Conservation (phyloP, 2,888 invertebrate species). For the Parnassius apollo region DNA sequence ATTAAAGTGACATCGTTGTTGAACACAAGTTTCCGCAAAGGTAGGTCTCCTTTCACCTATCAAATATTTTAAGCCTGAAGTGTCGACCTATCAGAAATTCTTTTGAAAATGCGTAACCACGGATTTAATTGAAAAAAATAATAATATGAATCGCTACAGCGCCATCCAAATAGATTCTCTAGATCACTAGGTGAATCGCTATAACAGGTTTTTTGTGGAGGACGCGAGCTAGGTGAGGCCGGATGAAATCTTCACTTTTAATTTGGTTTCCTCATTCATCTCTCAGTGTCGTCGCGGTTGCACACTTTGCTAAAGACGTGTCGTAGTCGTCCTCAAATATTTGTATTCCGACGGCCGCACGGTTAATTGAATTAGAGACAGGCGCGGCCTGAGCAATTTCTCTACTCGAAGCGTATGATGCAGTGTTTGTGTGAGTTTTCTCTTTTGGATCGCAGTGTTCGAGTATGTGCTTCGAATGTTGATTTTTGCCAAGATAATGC, state of each 20-base stretch:
- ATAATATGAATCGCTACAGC: slow-evolving; percentile 33
- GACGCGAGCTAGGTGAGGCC: slow-evolving; percentile 51
- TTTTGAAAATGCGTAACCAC: slow-evolving; percentile 10
- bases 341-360: slow-evolving; percentile 33
- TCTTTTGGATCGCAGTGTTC: slow-evolving; percentile 52
- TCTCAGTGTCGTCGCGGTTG: slow-evolving; percentile 28
- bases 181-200: slow-evolving; percentile 69
- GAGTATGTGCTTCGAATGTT: slow-evolving; percentile 31
- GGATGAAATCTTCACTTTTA: slow-evolving; percentile 56
- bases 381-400: slow-evolving; percentile 37
- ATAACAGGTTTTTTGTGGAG: slow-evolving; percentile 62
- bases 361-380: slow-evolving; percentile 59
- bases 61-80: slow-evolving; percentile 56
- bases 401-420: slow-evolving; percentile 29
- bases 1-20: slow-evolving; percentile 42
- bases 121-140: slow-evolving; percentile 24
- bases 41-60: slow-evolving; percentile 79
- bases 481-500: slow-evolving; percentile 8
- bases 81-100: slow-evolving; percentile 42
- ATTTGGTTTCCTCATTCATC: slow-evolving; percentile 49
- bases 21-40: slow-evolving; percentile 54
- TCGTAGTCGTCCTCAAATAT: slow-evolving; percentile 41
- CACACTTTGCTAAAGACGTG: slow-evolving; percentile 40
- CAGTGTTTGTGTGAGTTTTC: slow-evolving; percentile 48
- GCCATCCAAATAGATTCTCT: slow-evolving; percentile 57